Base-by-base conservation (phyloP, 2,888 invertebrate genomes). In the Cetonia aurata region DNA sequence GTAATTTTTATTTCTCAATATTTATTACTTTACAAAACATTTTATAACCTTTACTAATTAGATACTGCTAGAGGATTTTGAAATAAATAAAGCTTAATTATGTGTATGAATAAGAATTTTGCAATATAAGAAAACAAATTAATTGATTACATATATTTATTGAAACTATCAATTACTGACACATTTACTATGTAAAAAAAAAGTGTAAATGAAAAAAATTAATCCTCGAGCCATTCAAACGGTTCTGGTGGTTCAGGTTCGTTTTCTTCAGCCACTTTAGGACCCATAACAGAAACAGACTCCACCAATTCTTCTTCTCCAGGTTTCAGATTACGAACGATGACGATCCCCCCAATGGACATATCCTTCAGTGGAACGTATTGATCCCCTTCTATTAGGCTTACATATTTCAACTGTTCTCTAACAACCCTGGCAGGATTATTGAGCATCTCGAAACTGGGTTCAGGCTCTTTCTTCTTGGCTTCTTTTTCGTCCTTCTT, bases 191-290 rank as follows among this genome's bases (percentile, higher is more conserved):
- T 50, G 42, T 17, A 66, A 41, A 50, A 50, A 33, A 41, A 41
- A 17, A 10, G 1, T 15, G 12, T 41, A 15, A 17, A 65, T 65
- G 6, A 62, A 50, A 50, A 37, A 3, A 48, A 15, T 87, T 88
- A 91, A 84, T 93, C 93, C 84, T 98, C 98, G 78, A 91, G 90
- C 86, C 95, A 99, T 86, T 98, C 97, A 83, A 99, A 99, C 75
- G 98, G 96, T 88, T 98, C 98, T 81, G 98, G 98, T 52, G 98
- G 96, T 80, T 96, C 96, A 0, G 98, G 97, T 85, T 99, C 98
- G 80, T 96, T 96, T 79, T 96, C 96, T 80, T 98, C 98, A 75
- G 97, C 98, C 15, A 93, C 91, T 83, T 95, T 95, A 1, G 94
- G 95, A 0, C 96, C 96, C 79, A 93, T 95, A 0, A 95, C 95